Evolutionary conservation across 2,888 invertebrate species (phyloP).

Genomic region (Drosophila anceps): DNA sequence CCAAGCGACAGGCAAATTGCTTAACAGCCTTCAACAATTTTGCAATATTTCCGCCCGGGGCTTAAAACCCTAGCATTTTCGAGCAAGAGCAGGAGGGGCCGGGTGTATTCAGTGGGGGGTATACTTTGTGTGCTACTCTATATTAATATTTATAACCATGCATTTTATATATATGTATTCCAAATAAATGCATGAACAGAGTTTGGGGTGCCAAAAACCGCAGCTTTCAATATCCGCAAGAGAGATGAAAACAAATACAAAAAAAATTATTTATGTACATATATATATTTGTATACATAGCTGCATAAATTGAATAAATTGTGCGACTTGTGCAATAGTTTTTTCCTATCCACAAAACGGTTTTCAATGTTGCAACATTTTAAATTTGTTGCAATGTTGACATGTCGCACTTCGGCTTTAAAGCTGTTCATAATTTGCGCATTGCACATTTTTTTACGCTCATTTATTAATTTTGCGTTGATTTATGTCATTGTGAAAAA

Average conservation of each 20-base stretch:
- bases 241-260: slow-evolving; percentile 28
- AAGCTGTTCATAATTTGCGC: slow-evolving; percentile 69
- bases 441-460: slow-evolving; percentile 42
- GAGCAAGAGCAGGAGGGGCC: no score
- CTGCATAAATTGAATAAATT: slow-evolving; percentile 53
- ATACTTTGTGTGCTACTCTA: slow-evolving; percentile 23
- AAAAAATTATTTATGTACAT: neutral
- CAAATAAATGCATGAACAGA: slow-evolving; percentile 63
- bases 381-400: slow-evolving; percentile 45
- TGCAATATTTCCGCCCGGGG: slow-evolving; percentile 52
- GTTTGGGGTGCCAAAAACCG: slow-evolving; percentile 63
- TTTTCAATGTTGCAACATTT: slow-evolving; percentile 9
- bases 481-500: slow-evolving; percentile 56
- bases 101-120: slow-evolving; percentile 1
- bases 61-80: neutral
- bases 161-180: slow-evolving; percentile 67
- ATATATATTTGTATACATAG: neutral
- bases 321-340: slow-evolving; percentile 43
- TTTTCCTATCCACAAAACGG: slow-evolving; percentile 9
- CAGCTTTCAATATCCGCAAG: slow-evolving; percentile 73
- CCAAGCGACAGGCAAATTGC: slow-evolving; percentile 63
- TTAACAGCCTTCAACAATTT: slow-evolving; percentile 68
- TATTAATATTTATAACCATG: slow-evolving; percentile 79
- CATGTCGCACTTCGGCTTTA: slow-evolving; percentile 69
- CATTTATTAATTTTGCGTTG: slow-evolving; percentile 75